Evolutionary conservation across 2,888 invertebrate genomes (phyloP).

Genomic region (Lathronympha strigana): DNA sequence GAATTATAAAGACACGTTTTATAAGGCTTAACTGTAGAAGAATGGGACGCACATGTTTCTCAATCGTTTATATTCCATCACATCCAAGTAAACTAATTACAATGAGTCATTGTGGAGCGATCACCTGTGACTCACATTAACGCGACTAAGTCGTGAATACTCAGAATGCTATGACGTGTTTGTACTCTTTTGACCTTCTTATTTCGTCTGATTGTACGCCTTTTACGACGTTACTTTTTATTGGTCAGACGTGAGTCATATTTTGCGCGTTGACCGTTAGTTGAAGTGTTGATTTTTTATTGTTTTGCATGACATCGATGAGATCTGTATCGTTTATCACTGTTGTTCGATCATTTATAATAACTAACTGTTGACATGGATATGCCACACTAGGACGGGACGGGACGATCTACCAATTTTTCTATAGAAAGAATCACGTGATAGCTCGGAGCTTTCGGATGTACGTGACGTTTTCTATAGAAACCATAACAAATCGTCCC

Average conservation of each 20-base stretch:
- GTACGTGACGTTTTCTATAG: too few species aligned
- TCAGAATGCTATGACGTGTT: conserved; percentile 30
- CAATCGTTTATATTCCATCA: too few species aligned
- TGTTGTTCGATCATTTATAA: neutral
- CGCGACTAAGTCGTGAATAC: conserved; percentile 20
- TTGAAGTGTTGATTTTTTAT: conserved; percentile 12
- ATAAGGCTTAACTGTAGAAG: too few species aligned
- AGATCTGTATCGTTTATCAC: neutral
- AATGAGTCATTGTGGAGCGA: conserved; percentile 30
- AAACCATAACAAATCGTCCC: too few species aligned
- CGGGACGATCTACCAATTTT: too few species aligned
- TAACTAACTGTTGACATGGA: neutral
- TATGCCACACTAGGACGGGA: too few species aligned
- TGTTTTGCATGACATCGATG: conserved; percentile 7
- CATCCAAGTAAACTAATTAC: conserved; percentile 10
- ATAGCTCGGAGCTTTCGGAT: too few species aligned
- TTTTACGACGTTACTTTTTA: conserved; percentile 23
- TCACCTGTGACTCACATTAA: conserved; percentile 36
- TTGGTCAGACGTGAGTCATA: conserved; percentile 32
- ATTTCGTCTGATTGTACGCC: conserved; percentile 16
- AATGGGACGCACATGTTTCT: too few species aligned
- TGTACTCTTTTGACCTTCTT: conserved; percentile 20
- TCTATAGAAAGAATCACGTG: too few species aligned
- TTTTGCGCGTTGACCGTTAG: conserved; percentile 27
- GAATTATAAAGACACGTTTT: too few species aligned